Conservation (phyloP, 2,113 vertebrate species). For the Sterrhoptilus dennistouni region DNA sequence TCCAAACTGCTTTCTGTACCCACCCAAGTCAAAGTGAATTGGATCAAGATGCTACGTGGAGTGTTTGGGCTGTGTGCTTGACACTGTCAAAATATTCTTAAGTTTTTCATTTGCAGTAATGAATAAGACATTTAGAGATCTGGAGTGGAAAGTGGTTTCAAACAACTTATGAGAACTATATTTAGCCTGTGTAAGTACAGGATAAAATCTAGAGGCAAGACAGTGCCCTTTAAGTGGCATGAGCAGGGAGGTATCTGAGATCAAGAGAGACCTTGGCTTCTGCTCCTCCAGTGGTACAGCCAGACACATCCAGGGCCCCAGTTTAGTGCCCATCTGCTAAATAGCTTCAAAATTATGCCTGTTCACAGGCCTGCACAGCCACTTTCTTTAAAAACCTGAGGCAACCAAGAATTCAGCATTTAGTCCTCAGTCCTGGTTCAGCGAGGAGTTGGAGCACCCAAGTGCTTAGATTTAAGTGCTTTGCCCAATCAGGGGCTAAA, state of each 20-base stretch:
- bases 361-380: background rate
- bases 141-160: background rate
- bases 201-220: background rate
- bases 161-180: background rate
- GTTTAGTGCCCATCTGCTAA: background rate
- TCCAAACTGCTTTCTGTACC: background rate
- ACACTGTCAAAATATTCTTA: background rate
- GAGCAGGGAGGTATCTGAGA: background rate
- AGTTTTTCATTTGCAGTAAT: background rate
- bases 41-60: background rate
- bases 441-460: background rate
- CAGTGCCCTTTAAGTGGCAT: background rate
- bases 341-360: background rate
- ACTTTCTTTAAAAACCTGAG: background rate
- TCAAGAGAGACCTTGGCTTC: background rate
- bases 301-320: background rate
- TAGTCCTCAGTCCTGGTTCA: background rate
- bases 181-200: background rate
- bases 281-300: background rate
- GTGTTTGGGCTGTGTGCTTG: background rate
- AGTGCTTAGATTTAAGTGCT: conserved; percentile 10
- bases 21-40: background rate
- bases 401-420: background rate
- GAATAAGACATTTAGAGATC: background rate
- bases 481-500: conserved; percentile 36